A percentile compares a stretch with the other conserved stretches of the same genome.
Evolutionary conservation across 1,140 invertebrate species (phyloP).

Genomic region (Drosophila mojavensis): DNA sequence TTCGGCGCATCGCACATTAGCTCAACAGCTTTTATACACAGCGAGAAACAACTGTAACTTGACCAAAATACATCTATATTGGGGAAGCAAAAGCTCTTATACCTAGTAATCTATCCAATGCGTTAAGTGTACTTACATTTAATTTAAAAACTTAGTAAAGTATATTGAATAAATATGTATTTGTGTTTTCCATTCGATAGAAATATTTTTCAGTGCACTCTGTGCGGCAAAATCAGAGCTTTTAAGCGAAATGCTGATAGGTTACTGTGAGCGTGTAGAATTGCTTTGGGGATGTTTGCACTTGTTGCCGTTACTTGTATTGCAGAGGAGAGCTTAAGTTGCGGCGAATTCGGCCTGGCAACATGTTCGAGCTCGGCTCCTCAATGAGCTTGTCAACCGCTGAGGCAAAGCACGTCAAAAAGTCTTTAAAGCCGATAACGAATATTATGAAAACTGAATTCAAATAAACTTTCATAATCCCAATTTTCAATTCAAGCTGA

Average conservation of each 20-base stretch:
- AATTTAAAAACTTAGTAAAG: too few relatives aligned
- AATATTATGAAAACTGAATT: background rate
- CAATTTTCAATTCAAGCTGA: background rate
- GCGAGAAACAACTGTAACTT: background rate
- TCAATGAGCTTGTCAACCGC: background rate
- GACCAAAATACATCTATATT: background rate
- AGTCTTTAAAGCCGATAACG: background rate
- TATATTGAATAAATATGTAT: too few relatives aligned
- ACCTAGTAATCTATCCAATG: too few relatives aligned
- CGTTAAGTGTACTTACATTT: too few relatives aligned
- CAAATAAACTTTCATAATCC: background rate
- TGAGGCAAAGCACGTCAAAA: background rate
- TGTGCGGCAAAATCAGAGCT: constrained; percentile 42
- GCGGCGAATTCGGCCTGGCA: constrained; percentile 68
- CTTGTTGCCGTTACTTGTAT: constrained; percentile 66
- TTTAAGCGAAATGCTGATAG: constrained; percentile 35
- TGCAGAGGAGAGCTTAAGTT: constrained; percentile 17
- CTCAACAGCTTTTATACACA: constrained; percentile 55
- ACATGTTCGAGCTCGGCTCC: constrained; percentile 58
- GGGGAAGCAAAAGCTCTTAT: background rate
- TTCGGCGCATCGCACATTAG: constrained; percentile 13
- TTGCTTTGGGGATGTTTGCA: constrained; percentile 44
- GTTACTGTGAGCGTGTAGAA: constrained; percentile 46
- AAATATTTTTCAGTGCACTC: constrained; percentile 41
- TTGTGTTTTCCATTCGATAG: background rate